Base-by-base conservation (phyloP, 2,797 vertebrate species). In the Dipus sagitta region DNA sequence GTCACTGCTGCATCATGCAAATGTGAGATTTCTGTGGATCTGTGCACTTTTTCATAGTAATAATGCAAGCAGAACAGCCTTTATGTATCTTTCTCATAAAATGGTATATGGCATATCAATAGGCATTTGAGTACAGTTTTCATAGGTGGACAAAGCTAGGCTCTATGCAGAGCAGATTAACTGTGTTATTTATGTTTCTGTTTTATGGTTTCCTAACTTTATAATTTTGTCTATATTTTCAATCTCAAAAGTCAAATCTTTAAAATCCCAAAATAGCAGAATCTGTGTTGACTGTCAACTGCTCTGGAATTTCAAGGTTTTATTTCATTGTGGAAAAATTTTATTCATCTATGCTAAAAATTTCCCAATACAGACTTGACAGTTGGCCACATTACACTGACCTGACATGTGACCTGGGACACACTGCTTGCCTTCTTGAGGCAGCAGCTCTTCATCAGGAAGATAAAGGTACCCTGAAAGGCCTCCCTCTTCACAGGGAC, bases 381-480 rank as follows among this genome's bases (percentile, higher is more conserved):
- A 79, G 67, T 83, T 83, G 84, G 65, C 90, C 42, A 77, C 30
- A 54, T 80, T 85, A 75, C 83, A 79, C 64, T 65, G 81, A 89
- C 85, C 86, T 42, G n/a, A 6, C 3, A 0, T 32, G 18, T 84
- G 92, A 88, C 60, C 58, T 26, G 9, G 34, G 72, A 32, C 47
- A 86, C 72, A 71, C 52, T 84, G 79, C 58, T 92, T 82, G 38
- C 85, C 83, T 68, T 92, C 32, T 47, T 5, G 47, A 68, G 65
- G 15, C 17, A 4, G 0, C 38, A 77, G 72, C 77, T 70, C 84
- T 90, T 95, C 88, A 88, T 24, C 52, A 86, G 80, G 85, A 95
- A 96, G 94, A 92, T 86, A 38, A 93, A 84, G 89, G 58, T 10
- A 68, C 4, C 78, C 83, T 84, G 72, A 87, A 96, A 80, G 34